These are phyloP conservation scores for Conopomorpha cramerella DNA, from an alignment of 1,140 invertebrate genomes.

Conservation along the genomic window DNA sequence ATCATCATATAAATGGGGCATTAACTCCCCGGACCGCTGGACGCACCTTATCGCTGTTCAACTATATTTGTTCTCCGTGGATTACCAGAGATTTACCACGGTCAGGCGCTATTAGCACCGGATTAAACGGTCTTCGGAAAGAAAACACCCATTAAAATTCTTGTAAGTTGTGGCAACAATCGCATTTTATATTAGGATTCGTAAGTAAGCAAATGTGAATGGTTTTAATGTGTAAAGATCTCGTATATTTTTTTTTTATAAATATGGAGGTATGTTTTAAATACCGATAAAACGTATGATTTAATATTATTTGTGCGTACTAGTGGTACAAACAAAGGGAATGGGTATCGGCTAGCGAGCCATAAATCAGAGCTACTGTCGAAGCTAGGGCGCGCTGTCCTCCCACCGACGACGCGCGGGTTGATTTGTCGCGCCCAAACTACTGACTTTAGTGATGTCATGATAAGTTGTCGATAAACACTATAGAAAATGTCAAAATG, in stretches of 20 bases:
- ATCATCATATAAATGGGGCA: constrained; percentile 58
- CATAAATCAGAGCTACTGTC: constrained; percentile 53
- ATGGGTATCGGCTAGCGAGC: too few species aligned
- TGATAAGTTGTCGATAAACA: constrained; percentile 14
- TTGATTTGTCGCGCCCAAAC: constrained; percentile 54
- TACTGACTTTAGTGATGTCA: constrained; percentile 20
- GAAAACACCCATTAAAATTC: constrained; percentile 8
- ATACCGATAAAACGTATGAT: too few species aligned
- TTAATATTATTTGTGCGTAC: too few species aligned
- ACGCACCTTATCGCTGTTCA: constrained; percentile 53
- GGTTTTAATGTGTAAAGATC: too few species aligned
- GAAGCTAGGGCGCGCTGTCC: constrained; percentile 35
- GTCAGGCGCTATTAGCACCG: constrained; percentile 34
- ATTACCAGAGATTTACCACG: constrained; percentile 55
- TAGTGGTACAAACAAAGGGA: too few species aligned
- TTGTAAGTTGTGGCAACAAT: constrained; percentile 1
- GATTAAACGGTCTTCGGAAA: constrained; percentile 48
- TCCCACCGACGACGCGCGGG: constrained; percentile 35
- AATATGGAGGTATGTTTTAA: too few species aligned
- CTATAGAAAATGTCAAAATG: background rate
- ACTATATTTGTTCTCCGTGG: constrained; percentile 51
- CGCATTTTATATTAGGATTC: too few species aligned
- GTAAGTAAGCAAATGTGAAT: background rate
- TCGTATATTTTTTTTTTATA: too few species aligned
- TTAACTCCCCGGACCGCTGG: constrained; percentile 29